Conservation (phyloP, 2,888 invertebrate species). For the Polia nebulosa region DNA sequence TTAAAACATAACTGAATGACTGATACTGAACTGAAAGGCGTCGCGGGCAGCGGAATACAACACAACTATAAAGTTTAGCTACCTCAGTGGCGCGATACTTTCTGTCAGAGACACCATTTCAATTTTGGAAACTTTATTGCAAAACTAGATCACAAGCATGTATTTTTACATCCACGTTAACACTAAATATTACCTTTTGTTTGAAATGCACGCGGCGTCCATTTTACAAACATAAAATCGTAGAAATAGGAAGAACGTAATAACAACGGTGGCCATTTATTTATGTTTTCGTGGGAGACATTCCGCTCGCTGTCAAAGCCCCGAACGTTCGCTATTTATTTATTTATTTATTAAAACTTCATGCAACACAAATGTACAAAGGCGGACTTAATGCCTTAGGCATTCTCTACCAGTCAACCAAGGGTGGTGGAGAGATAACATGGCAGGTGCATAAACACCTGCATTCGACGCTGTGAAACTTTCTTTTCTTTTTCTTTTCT, state of each 20-base stretch:
- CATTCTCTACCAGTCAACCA: too few relatives aligned
- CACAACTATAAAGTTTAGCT: conserved; percentile 70
- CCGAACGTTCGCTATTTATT: conserved; percentile 72
- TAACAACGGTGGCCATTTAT: conserved; percentile 90
- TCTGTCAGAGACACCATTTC: conserved; percentile 81
- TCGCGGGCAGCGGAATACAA: conserved; percentile 74
- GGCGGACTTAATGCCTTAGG: too few relatives aligned
- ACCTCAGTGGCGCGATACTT: conserved; percentile 86
- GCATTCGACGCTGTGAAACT: too few relatives aligned
- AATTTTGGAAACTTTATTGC: conserved; percentile 71
- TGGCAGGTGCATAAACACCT: too few relatives aligned
- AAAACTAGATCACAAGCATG: conserved; percentile 34
- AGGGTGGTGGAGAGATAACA: too few relatives aligned
- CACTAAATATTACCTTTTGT: conserved; percentile 76
- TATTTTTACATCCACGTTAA: background rate
- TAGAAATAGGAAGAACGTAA: conserved; percentile 87
- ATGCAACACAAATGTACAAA: too few relatives aligned
- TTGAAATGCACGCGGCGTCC: conserved; percentile 83
- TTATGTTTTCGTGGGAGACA: conserved; percentile 87
- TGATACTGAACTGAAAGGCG: conserved; percentile 68
- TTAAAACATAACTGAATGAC: conserved; percentile 83
- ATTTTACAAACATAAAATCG: conserved; percentile 87
- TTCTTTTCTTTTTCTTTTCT: too few relatives aligned
- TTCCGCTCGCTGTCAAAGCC: conserved; percentile 82
- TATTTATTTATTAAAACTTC: too few relatives aligned